Percentiles rank a stretch among this genome's conserved stretches.
Conservation (phyloP, 2,888 invertebrate genomes). For the Cosmia pyralina region DNA sequence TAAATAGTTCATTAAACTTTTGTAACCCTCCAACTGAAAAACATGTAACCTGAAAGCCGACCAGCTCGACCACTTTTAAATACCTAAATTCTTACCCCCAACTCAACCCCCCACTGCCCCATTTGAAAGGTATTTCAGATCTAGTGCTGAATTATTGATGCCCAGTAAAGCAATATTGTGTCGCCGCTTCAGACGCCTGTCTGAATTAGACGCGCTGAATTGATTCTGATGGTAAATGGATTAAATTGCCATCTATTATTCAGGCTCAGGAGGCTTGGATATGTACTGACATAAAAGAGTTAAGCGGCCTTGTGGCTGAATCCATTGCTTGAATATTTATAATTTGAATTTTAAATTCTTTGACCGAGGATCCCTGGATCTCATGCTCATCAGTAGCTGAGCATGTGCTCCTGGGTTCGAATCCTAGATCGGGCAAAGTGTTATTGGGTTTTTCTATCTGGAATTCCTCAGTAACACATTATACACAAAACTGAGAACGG, state of each 20-base stretch:
- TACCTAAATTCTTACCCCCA: neutral
- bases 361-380: too few relatives aligned
- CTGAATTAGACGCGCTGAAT: slow-evolving; percentile 33
- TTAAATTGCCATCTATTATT: slow-evolving; percentile 60
- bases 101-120: neutral
- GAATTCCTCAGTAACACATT: too few relatives aligned
- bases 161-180: slow-evolving; percentile 69
- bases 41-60: neutral
- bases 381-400: too few relatives aligned
- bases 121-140: slow-evolving; percentile 45
- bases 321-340: neutral
- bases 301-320: slow-evolving; percentile 1
- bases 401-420: too few relatives aligned
- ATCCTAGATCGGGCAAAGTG: too few relatives aligned
- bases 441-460: too few relatives aligned
- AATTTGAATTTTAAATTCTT: neutral
- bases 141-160: slow-evolving; percentile 53
- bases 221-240: slow-evolving; percentile 33
- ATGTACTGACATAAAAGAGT: slow-evolving; percentile 21
- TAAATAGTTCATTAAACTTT: neutral
- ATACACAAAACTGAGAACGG: too few relatives aligned
- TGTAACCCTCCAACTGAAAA: neutral
- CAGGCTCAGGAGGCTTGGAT: slow-evolving; percentile 25
- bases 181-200: slow-evolving; percentile 48
- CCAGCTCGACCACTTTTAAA: neutral